Percentiles rank a stretch among this genome's conserved stretches.
These are phyloP conservation scores for Psilanteris sp. DNA, from an alignment of 1,140 invertebrate species.

Conservation along the genomic window DNA sequence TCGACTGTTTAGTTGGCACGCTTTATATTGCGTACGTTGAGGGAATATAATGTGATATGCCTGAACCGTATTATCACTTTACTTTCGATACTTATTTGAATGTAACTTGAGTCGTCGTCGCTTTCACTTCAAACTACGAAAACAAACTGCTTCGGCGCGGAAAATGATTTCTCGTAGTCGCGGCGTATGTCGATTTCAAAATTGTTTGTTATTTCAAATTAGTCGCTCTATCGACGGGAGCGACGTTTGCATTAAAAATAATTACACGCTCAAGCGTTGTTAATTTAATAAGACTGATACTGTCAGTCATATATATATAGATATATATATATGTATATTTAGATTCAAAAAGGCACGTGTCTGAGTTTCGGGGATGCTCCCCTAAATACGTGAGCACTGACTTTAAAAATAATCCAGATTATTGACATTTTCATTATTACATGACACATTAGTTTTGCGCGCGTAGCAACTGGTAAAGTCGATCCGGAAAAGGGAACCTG, in stretches of 20 bases:
- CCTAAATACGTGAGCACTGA: constrained; percentile 39
- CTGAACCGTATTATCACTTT: constrained; percentile 36
- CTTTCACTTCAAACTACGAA: no score
- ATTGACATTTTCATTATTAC: constrained; percentile 61
- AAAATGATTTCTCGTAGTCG: no score
- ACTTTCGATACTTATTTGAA: constrained; percentile 27
- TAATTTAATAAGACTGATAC: no score
- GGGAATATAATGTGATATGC: constrained; percentile 58
- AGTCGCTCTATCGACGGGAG: no score
- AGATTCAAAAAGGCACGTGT: constrained; percentile 31
- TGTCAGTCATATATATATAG: no score
- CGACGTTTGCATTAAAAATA: no score
- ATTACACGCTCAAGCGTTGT: no score
- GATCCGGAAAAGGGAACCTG: constrained; percentile 54
- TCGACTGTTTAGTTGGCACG: constrained; percentile 61
- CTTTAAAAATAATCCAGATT: constrained; percentile 60
- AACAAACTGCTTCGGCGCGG: no score
- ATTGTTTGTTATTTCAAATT: no score
- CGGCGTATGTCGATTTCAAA: no score
- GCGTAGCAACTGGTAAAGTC: constrained; percentile 57
- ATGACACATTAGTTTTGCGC: constrained; percentile 62
- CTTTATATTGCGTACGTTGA: constrained; percentile 62
- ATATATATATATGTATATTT: no score
- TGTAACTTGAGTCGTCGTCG: background rate
- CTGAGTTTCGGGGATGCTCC: constrained; percentile 42